Evolutionary conservation across 2,888 invertebrate species (phyloP), one percentile per base, ranked within the genome.

Genomic region (Oligia latruncula): DNA sequence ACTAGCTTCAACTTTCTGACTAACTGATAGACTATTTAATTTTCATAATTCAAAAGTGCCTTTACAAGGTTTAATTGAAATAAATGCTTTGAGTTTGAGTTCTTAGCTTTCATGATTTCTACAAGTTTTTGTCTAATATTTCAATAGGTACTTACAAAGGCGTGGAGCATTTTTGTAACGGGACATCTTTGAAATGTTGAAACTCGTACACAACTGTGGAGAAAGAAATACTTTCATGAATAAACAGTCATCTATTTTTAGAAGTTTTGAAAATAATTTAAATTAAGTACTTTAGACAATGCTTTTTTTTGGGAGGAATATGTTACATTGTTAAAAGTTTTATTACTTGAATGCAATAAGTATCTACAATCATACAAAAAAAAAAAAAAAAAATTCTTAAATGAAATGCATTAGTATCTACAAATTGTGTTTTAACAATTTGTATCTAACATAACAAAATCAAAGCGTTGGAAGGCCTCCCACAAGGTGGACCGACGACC

Each of bases 61-160:
- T 29, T 1, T 29, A 29, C 29, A 29, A 29, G 29, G 29, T 29
- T 29, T 29, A 29, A 29, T 29, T 29, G 1, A 29, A 29, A 29
- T 1, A 29, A 29, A 29, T 29, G 29, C 29, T 29, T 29, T 29
- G 29, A 29, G 29, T 29, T 29, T 29, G 29, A 29, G 29, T 11
- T n/a, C 4, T n/a, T n/a, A 11, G 4, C 3, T 60, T n/a, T 58
- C 23, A 58, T 4, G 3, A n/a, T 13, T n/a, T 64, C 8, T 35
- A 35, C 1, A n/a, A 49, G 13, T 43, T 5, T 5, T 29, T 23
- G 17, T 13, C 0, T 81, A 83, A 67, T 80, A 29, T 43, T 43
- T 35, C 1, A 75, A 65, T 60, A 58, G 9, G 23, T 58, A 84
- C 85, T 82, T 73, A 82, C 81, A 23, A 23, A 13, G 5, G 9